A percentile compares a stretch with the other conserved stretches of the same genome.
Evolutionary conservation across 2,113 vertebrate genomes (phyloP).

Genomic region (rabbit (Oryctolagus cuniculus)): DNA sequence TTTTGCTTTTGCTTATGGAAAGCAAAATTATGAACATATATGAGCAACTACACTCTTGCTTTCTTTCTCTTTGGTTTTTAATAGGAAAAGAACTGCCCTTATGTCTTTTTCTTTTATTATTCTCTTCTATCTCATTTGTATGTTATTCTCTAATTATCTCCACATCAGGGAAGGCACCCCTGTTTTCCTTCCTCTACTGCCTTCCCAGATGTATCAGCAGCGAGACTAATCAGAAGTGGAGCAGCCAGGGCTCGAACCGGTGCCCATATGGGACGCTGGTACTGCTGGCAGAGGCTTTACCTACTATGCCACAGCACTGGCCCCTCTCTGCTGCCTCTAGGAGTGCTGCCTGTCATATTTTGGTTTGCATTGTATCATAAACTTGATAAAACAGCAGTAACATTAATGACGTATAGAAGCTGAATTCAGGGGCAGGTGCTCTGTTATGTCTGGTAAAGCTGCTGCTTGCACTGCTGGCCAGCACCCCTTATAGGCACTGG

Average conservation of each 20-base stretch:
- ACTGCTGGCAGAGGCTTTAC: too few relatives aligned
- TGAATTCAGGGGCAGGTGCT: not conserved
- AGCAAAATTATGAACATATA: not conserved
- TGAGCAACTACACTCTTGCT: not conserved
- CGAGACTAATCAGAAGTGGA: not conserved
- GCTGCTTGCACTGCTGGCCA: too few relatives aligned
- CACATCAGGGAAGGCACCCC: conserved; percentile 17
- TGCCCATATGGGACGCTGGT: too few relatives aligned
- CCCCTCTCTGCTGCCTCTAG: conserved; percentile 2
- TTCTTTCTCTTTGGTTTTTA: not conserved
- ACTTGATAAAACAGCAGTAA: not conserved
- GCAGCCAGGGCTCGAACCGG: too few relatives aligned
- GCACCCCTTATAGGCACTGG: too few relatives aligned
- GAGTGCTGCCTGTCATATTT: not conserved
- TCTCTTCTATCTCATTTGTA: not conserved
- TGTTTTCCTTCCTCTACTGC: not conserved
- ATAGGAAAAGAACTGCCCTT: not conserved
- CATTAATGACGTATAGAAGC: not conserved
- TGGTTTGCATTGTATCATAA: conserved; percentile 53
- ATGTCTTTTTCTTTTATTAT: not conserved
- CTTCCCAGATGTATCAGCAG: not conserved
- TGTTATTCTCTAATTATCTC: not conserved
- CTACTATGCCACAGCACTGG: too few relatives aligned
- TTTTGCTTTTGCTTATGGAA: conserved; percentile 11
- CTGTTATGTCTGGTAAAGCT: too few relatives aligned